Percentiles rank a stretch among this genome's conserved stretches.
Evolutionary conservation across 2,888 invertebrate species (phyloP).

Genomic region (Diploptera punctata): DNA sequence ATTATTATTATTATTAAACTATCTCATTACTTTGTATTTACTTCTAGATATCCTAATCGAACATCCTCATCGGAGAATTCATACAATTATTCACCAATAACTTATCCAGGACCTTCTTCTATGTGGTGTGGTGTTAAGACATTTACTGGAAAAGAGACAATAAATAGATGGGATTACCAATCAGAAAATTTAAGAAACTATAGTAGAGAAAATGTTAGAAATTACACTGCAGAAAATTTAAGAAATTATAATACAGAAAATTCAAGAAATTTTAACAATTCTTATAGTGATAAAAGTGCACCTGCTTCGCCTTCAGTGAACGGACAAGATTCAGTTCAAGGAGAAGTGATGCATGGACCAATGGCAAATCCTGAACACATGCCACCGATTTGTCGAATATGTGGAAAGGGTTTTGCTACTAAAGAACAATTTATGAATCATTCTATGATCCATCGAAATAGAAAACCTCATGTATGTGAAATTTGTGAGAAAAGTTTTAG

Average conservation of each 20-base stretch:
- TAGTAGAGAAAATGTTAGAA: no score
- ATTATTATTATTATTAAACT: no score
- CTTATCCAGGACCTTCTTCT: not conserved
- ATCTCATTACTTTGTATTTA: no score
- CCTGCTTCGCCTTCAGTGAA: not conserved
- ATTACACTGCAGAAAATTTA: no score
- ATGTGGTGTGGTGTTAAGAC: constrained; percentile 13
- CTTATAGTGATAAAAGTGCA: not conserved
- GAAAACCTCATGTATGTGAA: constrained; percentile 24
- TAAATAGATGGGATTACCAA: constrained; percentile 21
- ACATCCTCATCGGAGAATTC: not conserved
- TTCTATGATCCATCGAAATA: constrained; percentile 13
- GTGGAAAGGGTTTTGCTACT: constrained; percentile 10
- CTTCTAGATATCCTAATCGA: not conserved
- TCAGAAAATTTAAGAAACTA: not conserved
- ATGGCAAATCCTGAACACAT: constrained; percentile 15
- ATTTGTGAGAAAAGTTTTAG: constrained; percentile 22
- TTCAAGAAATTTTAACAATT: not conserved
- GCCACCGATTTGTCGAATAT: constrained; percentile 7
- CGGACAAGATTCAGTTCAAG: constrained; percentile 1
- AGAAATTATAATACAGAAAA: not conserved
- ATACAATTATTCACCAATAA: constrained; percentile 2
- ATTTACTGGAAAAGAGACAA: constrained; percentile 19
- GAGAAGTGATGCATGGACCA: constrained; percentile 9
- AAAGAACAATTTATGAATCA: constrained; percentile 20